Base-by-base conservation (phyloP, 1,140 invertebrate species). In the Drosophila cardini region DNA sequence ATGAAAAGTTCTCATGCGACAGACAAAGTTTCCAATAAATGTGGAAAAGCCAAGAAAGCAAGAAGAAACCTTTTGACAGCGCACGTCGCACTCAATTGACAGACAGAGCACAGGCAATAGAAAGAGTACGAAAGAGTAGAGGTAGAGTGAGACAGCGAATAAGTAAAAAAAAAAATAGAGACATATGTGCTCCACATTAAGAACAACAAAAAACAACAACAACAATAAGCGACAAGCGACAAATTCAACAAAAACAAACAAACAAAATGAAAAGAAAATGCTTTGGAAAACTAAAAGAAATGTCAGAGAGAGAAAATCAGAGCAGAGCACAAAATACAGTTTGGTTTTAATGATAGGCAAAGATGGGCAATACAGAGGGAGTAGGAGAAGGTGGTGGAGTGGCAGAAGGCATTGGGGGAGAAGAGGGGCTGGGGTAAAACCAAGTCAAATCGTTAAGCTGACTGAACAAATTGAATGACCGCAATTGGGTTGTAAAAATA, bases 1-100 rank as follows among this genome's bases (percentile, higher is more conserved):
- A 76, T 74, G 83, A 86, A 86, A 89, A 86, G 69, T 80, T 86
- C 84, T 86, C 83, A 79, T 73, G 76, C 21, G 21, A 26, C 21
- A 26, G 21, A 3, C 79, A 34, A 64, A 60, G 61, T 61, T 50
- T 57, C 26, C 55, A 70, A 68, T 68, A 68, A 61, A 61, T 45
- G 53, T 43, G 46, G 15, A 13, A 52, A 46, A 45, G 53, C 52
- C 30, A 73, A 64, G 43, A 42, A 64, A 70, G 26, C 46, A 57
- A 18, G 46, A 34, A 34, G 34, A 69, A 75, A 72, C 50, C 70
- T 67, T 78, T 86, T 87, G 76, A 79, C 76, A 87, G 56, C 40
- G 75, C 82, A 87, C 83, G 75, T 72, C 53, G 61, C 50, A 30
- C 52, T 43, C 53, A 38, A 58, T 48, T 43, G 42, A 63, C 43